phyloP scores from a whole-genome alignment of 2,888 invertebrate genomes.

The Campoplex nolae region DNA sequence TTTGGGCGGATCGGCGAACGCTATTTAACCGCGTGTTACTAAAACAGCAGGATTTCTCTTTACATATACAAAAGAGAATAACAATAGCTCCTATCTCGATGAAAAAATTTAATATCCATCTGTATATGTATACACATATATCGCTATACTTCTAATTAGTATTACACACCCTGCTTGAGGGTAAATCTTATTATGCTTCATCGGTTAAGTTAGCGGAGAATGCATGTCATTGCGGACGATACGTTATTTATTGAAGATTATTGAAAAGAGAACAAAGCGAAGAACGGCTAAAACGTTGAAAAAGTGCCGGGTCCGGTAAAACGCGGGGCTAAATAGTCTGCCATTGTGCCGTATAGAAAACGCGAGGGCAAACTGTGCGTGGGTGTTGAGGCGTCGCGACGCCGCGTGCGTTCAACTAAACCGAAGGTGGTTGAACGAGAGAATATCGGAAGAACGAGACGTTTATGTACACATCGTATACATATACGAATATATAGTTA shows the following conservation, averaged over 20 bases:
- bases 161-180: not conserved
- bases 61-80: conserved; percentile 1
- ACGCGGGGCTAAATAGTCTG: conserved; percentile 54
- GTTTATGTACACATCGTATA: conserved; percentile 2
- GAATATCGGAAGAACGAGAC: conserved; percentile 40
- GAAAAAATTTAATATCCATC: not conserved
- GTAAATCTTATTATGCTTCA: conserved; percentile 13
- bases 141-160: not conserved
- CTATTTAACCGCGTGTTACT: conserved; percentile 55
- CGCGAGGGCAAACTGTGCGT: conserved; percentile 60
- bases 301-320: conserved; percentile 53
- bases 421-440: conserved; percentile 64
- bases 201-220: conserved; percentile 9
- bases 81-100: not conserved
- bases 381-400: conserved; percentile 68
- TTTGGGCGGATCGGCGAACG: conserved; percentile 60
- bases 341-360: conserved; percentile 64
- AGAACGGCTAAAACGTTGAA: conserved; percentile 34
- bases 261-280: not conserved
- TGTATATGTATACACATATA: not conserved
- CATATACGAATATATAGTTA: conserved; percentile 22
- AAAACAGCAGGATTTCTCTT: conserved; percentile 4
- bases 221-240: not conserved
- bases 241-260: not conserved
- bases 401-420: conserved; percentile 65